Percentiles rank a stretch among this genome's conserved stretches.
Evolutionary conservation across 2,888 invertebrate species (phyloP).

Genomic region (Lagria hirta): DNA sequence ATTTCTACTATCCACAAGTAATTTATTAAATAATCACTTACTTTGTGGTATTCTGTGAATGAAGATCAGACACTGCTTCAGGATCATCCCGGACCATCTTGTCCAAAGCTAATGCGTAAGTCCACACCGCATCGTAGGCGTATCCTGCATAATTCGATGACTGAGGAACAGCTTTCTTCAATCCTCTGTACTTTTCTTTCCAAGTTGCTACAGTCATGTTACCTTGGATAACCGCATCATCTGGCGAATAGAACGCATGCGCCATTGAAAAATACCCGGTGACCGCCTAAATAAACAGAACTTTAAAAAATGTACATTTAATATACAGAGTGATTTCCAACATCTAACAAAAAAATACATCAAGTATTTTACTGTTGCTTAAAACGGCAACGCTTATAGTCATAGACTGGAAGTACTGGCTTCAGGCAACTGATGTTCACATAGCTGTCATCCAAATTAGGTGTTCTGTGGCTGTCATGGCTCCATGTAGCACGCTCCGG

Average conservation of each 20-base stretch:
- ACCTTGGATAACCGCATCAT: conserved; percentile 64
- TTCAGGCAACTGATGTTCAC: too few relatives aligned
- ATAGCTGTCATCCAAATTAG: too few relatives aligned
- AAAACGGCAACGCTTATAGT: too few relatives aligned
- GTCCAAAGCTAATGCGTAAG: conserved; percentile 71
- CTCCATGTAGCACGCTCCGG: too few relatives aligned
- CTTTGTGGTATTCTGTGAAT: conserved; percentile 58
- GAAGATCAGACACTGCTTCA: conserved; percentile 59
- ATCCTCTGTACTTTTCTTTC: conserved; percentile 54
- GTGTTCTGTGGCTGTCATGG: too few relatives aligned
- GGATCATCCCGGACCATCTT: conserved; percentile 64
- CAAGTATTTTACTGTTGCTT: too few relatives aligned
- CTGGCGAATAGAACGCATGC: conserved; percentile 67
- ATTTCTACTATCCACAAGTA: too few relatives aligned
- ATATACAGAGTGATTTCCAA: too few relatives aligned
- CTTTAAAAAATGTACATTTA: not conserved
- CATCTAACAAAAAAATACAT: too few relatives aligned
- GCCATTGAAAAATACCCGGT: conserved; percentile 73
- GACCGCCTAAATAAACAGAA: conserved; percentile 57
- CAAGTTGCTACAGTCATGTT: conserved; percentile 66
- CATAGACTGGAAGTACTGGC: too few relatives aligned
- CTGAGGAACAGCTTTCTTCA: conserved; percentile 35
- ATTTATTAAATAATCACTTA: conserved; percentile 42
- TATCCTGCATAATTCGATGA: conserved; percentile 70
- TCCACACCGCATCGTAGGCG: conserved; percentile 83